phyloP scores from a whole-genome alignment of 2,113 vertebrate genomes.

The Pseudorhombus dupliciocellatus region DNA sequence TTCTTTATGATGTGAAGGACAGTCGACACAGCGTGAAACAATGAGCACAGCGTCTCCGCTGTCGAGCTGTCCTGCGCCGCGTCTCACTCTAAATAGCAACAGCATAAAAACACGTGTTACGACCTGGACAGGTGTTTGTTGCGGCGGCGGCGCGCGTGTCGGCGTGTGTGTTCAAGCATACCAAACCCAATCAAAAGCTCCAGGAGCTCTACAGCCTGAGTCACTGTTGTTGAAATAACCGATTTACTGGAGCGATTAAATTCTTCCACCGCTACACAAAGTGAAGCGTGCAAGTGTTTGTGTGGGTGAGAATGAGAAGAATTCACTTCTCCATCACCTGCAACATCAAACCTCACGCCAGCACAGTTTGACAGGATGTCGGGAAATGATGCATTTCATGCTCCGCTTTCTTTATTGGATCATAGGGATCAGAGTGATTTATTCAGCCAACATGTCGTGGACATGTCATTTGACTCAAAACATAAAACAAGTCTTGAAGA shows the following conservation, averaged over 20 bases:
- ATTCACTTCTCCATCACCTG: constrained; percentile 33
- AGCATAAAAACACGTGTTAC: constrained; percentile 43
- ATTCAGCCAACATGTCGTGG: neutral
- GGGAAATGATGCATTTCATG: neutral
- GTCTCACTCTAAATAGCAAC: constrained; percentile 40
- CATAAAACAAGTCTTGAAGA: too few relatives aligned
- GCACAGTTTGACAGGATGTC: neutral
- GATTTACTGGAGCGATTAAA: constrained; percentile 63
- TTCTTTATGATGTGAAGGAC: constrained; percentile 55
- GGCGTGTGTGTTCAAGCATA: constrained; percentile 42
- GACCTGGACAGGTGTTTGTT: constrained; percentile 58
- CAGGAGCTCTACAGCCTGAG: constrained; percentile 52
- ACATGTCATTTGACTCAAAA: neutral
- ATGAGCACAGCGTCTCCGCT: constrained; percentile 17
- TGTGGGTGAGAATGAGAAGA: neutral
- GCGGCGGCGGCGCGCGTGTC: neutral
- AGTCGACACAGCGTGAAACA: constrained; percentile 50
- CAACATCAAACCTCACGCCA: constrained; percentile 26
- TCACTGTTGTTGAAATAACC: constrained; percentile 51
- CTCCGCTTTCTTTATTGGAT: neutral
- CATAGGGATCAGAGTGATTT: neutral
- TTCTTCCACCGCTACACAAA: constrained; percentile 19
- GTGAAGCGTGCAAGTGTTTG: constrained; percentile 1
- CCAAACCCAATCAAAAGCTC: constrained; percentile 67
- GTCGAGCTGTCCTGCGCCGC: constrained; percentile 24